These are phyloP conservation scores for Channa argus DNA, from an alignment of 2,113 vertebrate species.

Conservation along the genomic window DNA sequence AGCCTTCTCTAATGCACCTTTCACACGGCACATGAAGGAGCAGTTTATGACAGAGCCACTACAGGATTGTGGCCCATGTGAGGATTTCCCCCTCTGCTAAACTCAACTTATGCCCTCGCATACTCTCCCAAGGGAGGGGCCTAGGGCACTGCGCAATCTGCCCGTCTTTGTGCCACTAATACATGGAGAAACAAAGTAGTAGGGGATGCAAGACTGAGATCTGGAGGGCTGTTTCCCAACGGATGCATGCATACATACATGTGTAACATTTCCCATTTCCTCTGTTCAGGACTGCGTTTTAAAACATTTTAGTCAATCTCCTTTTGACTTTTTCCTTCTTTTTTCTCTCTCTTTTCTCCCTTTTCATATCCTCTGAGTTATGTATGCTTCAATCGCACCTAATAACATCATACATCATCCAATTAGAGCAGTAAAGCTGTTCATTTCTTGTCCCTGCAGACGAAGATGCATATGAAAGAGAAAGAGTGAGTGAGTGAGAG, in stretches of 20 bases:
- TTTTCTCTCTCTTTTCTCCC: conserved; percentile 25
- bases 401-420: conserved; percentile 75
- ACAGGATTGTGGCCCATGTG: conserved; percentile 22
- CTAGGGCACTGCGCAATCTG: conserved; percentile 66
- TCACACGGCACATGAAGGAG: conserved; percentile 52
- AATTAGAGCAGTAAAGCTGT: conserved; percentile 65
- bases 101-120: conserved; percentile 52
- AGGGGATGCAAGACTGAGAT: conserved; percentile 61
- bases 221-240: conserved; percentile 62
- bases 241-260: conserved; percentile 60
- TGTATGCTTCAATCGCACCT: conserved; percentile 67
- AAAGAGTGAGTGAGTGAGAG: conserved; percentile 35
- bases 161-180: conserved; percentile 42
- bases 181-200: conserved; percentile 26
- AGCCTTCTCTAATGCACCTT: conserved; percentile 37
- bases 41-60: conserved; percentile 43
- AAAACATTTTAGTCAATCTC: conserved; percentile 62
- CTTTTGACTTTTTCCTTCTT: conserved; percentile 40
- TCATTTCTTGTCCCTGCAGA: conserved; percentile 69
- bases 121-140: conserved; percentile 40
- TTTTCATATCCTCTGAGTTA: conserved; percentile 70
- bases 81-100: conserved; percentile 42
- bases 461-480: conserved; percentile 40
- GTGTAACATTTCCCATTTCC: conserved; percentile 41
- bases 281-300: conserved; percentile 62